Evolutionary conservation across 2,888 invertebrate species (phyloP).

Genomic region (Unio delphinus): DNA sequence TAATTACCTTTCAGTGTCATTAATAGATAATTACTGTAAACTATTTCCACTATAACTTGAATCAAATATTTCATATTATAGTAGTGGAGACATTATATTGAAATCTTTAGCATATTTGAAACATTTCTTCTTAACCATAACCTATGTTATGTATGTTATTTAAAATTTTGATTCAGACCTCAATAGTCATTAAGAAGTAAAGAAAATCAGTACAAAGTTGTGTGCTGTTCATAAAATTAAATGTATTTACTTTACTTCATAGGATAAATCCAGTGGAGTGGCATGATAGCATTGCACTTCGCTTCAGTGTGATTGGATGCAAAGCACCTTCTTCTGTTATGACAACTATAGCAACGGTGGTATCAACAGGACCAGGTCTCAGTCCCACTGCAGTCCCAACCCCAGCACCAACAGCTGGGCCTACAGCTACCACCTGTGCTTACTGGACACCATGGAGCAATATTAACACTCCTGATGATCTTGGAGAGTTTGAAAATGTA

Average conservation of each 20-base stretch:
- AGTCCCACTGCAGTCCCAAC: conserved; percentile 4
- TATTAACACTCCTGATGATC: conserved; percentile 38
- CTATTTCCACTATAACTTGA: too few species aligned
- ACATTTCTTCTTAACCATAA: too few species aligned
- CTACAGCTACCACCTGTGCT: conserved; percentile 35
- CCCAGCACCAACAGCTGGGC: conserved; percentile 3
- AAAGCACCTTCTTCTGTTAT: conserved; percentile 43
- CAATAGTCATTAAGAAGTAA: not conserved
- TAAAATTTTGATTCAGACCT: not conserved
- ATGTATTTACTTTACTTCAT: not conserved
- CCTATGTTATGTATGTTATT: too few species aligned
- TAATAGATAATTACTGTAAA: too few species aligned
- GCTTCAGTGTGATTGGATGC: conserved; percentile 57
- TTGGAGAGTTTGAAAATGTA: conserved; percentile 47
- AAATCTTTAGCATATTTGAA: too few species aligned
- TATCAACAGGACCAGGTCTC: conserved; percentile 15
- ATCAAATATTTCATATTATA: too few species aligned
- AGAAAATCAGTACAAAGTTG: not conserved
- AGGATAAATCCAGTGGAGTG: conserved; percentile 53
- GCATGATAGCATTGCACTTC: conserved; percentile 47
- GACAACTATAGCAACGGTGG: conserved; percentile 12
- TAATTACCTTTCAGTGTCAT: too few species aligned
- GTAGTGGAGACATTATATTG: too few species aligned
- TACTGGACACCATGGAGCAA: conserved; percentile 64
- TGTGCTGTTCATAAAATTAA: not conserved